These are phyloP conservation scores for Oostethus manadensis DNA, from an alignment of 2,113 vertebrate species.

Conservation along the genomic window DNA sequence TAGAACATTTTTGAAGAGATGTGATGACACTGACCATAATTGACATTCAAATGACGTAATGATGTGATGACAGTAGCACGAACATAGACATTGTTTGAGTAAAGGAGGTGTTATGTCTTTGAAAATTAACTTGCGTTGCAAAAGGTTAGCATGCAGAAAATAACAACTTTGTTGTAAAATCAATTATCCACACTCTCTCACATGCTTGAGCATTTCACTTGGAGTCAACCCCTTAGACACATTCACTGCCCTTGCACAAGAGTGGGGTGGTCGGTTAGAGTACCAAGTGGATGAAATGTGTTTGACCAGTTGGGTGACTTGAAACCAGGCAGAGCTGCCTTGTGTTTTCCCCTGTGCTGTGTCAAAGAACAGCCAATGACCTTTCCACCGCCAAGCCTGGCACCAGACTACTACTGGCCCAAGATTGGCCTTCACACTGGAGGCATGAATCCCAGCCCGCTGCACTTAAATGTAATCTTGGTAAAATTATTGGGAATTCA, in stretches of 20 bases:
- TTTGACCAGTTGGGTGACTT: conserved; percentile 53
- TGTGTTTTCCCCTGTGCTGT: conserved; percentile 39
- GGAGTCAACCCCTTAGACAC: not conserved
- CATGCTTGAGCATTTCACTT: not conserved
- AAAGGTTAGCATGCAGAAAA: conserved; percentile 1
- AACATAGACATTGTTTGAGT: conserved; percentile 15
- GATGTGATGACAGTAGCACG: no score
- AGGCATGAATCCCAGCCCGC: conserved; percentile 34
- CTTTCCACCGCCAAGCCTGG: conserved; percentile 38
- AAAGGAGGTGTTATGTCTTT: conserved; percentile 13
- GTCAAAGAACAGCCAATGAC: conserved; percentile 47
- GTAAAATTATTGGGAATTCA: conserved; percentile 56
- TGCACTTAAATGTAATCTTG: conserved; percentile 45
- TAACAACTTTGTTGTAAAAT: conserved; percentile 4
- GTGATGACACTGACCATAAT: no score
- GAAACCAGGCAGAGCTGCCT: conserved; percentile 48
- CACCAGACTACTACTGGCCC: conserved; percentile 39
- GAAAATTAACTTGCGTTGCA: not conserved
- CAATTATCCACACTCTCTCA: conserved; percentile 13
- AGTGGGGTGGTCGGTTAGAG: conserved; percentile 18
- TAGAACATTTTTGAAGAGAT: no score
- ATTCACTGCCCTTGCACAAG: conserved; percentile 6
- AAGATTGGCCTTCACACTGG: conserved; percentile 26
- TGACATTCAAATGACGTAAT: no score
- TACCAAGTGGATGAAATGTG: conserved; percentile 39